Percentiles rank a stretch among this genome's conserved stretches.
Conservation (phyloP, 2,888 invertebrate species). For the Drosophila koepferae region DNA sequence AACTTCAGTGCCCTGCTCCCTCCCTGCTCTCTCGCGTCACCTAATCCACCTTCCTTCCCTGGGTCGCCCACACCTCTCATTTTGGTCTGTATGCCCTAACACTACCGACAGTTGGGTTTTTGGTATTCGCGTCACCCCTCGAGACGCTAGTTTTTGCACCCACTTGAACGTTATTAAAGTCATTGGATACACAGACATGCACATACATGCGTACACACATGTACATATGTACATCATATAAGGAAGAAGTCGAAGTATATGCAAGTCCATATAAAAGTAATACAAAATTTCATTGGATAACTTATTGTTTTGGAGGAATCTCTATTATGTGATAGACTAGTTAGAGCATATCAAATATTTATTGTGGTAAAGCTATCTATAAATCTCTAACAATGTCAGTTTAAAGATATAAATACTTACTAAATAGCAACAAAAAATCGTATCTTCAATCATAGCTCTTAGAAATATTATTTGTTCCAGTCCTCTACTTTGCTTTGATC, state of each 20-base stretch:
- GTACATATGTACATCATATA: background rate
- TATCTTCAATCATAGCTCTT: background rate
- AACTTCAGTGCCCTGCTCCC: background rate
- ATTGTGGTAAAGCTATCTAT: background rate
- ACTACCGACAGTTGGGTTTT: constrained; percentile 7
- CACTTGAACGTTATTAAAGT: constrained; percentile 67
- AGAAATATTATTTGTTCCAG: too few species aligned
- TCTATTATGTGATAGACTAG: background rate
- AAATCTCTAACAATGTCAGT: background rate
- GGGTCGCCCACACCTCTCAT: background rate
- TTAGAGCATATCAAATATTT: background rate
- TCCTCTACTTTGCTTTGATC: background rate
- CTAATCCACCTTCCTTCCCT: background rate
- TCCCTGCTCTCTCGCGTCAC: background rate
- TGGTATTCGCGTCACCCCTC: constrained; percentile 45
- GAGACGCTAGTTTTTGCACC: constrained; percentile 58
- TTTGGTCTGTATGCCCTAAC: background rate
- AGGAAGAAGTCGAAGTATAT: constrained; percentile 13
- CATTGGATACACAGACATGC: constrained; percentile 54
- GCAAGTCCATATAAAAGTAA: constrained; percentile 11
- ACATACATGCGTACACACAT: background rate
- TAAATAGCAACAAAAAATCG: background rate
- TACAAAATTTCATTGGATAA: constrained; percentile 5
- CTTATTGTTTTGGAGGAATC: background rate
- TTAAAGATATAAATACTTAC: background rate